phyloP scores from a whole-genome alignment of 2,113 vertebrate species.

The Trogon melanurus region DNA sequence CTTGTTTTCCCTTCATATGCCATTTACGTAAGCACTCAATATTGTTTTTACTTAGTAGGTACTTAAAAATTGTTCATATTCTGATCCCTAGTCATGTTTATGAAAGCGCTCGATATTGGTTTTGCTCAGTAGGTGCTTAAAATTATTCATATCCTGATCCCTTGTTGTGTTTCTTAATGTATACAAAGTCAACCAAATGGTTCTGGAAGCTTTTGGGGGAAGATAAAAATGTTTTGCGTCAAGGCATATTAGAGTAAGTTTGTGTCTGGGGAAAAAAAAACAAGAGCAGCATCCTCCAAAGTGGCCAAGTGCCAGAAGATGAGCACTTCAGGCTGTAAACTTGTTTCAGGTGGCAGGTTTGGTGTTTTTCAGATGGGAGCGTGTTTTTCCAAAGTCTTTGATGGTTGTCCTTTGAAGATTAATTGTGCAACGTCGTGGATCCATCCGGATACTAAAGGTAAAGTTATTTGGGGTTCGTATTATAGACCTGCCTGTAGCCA shows the following conservation, averaged over 20 bases:
- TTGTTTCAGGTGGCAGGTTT: not conserved
- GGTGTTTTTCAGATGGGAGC: conserved; percentile 91
- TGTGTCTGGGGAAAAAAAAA: not conserved
- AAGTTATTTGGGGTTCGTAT: not conserved
- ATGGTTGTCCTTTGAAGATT: conserved; percentile 97
- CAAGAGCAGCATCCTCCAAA: not conserved
- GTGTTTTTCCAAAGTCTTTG: conserved; percentile 99
- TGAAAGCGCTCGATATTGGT: not conserved
- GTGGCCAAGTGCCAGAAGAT: not conserved
- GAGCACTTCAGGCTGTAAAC: not conserved
- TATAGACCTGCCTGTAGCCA: not conserved
- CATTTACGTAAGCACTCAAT: not conserved
- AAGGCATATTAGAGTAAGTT: not conserved
- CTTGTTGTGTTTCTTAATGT: not conserved
- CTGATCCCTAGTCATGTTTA: not conserved
- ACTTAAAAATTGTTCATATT: not conserved
- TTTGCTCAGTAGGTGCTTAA: too few species aligned
- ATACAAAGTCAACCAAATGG: fast-evolving
- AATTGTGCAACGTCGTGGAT: conserved; percentile 99
- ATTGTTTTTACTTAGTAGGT: not conserved
- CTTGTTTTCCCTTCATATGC: not conserved
- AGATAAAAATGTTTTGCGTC: not conserved
- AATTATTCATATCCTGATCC: not conserved
- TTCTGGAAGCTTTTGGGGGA: not conserved
- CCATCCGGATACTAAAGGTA: conserved; percentile 98